These are phyloP conservation scores for Addax nasomaculatus DNA, from an alignment of 2,113 vertebrate genomes.

Conservation along the genomic window DNA sequence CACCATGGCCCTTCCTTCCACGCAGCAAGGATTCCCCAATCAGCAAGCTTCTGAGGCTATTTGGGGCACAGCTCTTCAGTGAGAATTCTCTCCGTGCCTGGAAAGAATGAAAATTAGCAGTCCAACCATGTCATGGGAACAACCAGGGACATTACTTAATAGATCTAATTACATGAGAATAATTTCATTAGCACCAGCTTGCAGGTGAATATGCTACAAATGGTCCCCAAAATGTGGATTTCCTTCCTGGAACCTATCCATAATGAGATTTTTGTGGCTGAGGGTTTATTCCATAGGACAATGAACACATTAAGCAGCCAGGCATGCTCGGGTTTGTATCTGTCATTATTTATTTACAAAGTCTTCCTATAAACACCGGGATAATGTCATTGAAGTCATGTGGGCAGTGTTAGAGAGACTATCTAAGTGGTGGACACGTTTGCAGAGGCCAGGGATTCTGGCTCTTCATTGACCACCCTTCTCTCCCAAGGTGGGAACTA, in stretches of 20 bases:
- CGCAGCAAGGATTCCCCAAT: neutral
- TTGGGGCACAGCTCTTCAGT: slow-evolving; percentile 22
- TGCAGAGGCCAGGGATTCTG: slow-evolving; percentile 27
- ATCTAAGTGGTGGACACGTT: neutral
- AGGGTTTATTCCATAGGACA: slow-evolving; percentile 49
- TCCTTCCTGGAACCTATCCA: slow-evolving; percentile 65
- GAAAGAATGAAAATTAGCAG: slow-evolving; percentile 67
- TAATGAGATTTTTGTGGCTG: slow-evolving; percentile 66
- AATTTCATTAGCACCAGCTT: slow-evolving; percentile 74
- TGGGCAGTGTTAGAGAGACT: slow-evolving; percentile 38
- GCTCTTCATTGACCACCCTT: slow-evolving; percentile 25
- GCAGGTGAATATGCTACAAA: slow-evolving; percentile 68
- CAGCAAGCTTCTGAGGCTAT: neutral
- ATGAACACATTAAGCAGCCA: slow-evolving; percentile 58
- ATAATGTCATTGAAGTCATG: neutral
- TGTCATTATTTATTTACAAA: slow-evolving; percentile 55
- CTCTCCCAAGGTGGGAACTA: neutral
- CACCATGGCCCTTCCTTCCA: neutral
- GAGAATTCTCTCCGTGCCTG: slow-evolving; percentile 4
- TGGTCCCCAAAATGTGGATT: slow-evolving; percentile 37
- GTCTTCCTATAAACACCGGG: neutral
- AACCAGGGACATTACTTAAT: slow-evolving; percentile 64
- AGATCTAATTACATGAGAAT: slow-evolving; percentile 71
- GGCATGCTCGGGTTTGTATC: slow-evolving; percentile 47
- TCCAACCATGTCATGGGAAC: slow-evolving; percentile 57